Conservation (phyloP, 2,113 vertebrate species). For the Microcebus griseorufus region DNA sequence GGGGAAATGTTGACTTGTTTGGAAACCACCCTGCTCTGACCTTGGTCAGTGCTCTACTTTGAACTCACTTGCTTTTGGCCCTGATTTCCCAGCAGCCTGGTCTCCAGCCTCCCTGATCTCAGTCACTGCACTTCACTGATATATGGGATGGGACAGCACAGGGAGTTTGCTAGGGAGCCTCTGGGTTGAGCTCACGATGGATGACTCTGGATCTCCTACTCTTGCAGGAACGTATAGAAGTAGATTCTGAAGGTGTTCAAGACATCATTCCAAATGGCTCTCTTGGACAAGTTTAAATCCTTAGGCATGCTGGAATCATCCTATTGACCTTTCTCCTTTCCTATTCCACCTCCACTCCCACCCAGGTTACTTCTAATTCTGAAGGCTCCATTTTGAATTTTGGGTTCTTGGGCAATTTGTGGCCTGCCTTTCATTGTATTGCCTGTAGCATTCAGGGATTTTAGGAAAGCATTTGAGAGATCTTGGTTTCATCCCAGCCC, state of each 20-base stretch:
- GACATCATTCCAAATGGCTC: neutral
- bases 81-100: neutral
- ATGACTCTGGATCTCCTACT: neutral
- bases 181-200: neutral
- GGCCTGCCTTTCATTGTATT: neutral
- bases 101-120: neutral
- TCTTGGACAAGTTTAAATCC: neutral
- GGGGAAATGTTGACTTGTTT: neutral
- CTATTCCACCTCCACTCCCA: neutral
- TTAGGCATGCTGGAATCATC: neutral
- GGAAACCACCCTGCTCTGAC: neutral
- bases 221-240: neutral
- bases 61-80: neutral
- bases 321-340: neutral
- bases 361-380: neutral
- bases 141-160: neutral
- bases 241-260: neutral
- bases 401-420: neutral
- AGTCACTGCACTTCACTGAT: neutral
- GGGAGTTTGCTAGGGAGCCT: neutral
- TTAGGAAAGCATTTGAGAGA: neutral
- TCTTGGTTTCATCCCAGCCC: neutral
- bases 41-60: neutral
- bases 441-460: neutral
- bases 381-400: neutral